These are phyloP conservation scores for Argyra leucocephala DNA, from an alignment of 2,888 invertebrate genomes.

Conservation along the genomic window DNA sequence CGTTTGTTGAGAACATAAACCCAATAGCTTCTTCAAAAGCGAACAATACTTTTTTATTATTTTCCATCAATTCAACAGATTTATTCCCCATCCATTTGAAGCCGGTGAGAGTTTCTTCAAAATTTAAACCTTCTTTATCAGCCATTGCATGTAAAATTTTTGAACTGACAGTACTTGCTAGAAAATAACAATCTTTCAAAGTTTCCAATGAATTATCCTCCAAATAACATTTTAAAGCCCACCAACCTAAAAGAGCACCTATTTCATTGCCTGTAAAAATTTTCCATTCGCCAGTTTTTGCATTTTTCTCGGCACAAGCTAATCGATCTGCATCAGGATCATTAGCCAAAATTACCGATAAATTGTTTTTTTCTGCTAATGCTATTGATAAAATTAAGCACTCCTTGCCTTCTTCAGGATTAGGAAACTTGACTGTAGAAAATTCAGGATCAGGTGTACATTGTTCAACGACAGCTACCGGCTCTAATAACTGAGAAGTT, in stretches of 20 bases:
- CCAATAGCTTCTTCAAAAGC: conserved; percentile 99
- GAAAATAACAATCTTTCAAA: conserved; percentile 61
- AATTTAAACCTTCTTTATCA: conserved; percentile 63
- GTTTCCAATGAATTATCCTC: conserved; percentile 44
- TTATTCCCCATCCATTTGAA: conserved; percentile 99
- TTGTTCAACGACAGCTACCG: conserved; percentile 51
- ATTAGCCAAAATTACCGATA: conserved; percentile 79
- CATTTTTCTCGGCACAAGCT: conserved; percentile 79
- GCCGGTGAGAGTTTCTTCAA: conserved; percentile 87
- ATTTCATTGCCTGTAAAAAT: conserved; percentile 93
- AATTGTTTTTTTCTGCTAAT: conserved; percentile 62
- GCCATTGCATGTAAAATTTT: conserved; percentile 82
- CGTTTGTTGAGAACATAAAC: conserved; percentile 83
- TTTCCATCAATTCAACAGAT: conserved; percentile 57
- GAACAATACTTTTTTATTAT: conserved; percentile 73
- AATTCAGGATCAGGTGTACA: conserved; percentile 91
- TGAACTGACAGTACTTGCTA: conserved; percentile 93
- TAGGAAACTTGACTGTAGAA: conserved; percentile 92
- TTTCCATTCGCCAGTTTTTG: conserved; percentile 61
- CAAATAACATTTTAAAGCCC: conserved; percentile 61
- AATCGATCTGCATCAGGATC: conserved; percentile 97
- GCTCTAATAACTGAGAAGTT: conserved; percentile 56
- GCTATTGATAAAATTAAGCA: conserved; percentile 65
- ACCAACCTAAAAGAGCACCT: conserved; percentile 90
- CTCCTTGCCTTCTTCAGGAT: conserved; percentile 91